Percentiles rank a stretch among this genome's conserved stretches.
Evolutionary conservation across 2,797 vertebrate genomes (phyloP).

Genomic region (Hybognathus amarus): DNA sequence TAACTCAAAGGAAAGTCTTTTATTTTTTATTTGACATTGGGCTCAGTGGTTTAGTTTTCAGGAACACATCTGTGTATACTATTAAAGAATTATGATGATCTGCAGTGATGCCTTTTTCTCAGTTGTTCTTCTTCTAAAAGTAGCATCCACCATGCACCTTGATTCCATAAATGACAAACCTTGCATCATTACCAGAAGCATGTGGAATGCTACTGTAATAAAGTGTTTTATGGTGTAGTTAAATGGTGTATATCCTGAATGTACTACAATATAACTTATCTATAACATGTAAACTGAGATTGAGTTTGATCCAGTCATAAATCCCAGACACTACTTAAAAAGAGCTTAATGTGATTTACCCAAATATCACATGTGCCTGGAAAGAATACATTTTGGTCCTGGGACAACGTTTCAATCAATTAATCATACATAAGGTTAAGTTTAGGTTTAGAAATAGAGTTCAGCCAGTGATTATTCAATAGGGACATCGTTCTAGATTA

Average conservation of each 20-base stretch:
- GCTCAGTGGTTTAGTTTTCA: background rate
- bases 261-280: background rate
- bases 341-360: conserved; percentile 1
- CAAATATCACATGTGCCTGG: background rate
- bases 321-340: conserved; percentile 1
- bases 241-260: background rate
- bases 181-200: background rate
- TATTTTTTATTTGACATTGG: conserved; percentile 10
- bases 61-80: background rate
- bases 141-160: background rate
- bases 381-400: background rate
- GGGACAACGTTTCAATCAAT: conserved; percentile 18
- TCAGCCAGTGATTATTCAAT: background rate
- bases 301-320: background rate
- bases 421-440: conserved; percentile 3
- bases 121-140: background rate
- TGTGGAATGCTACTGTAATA: background rate
- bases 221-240: background rate
- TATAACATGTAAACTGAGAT: background rate
- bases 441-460: background rate
- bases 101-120: background rate
- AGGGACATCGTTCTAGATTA: background rate
- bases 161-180: background rate
- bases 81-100: background rate
- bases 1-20: background rate